These are phyloP conservation scores for Iselma pallidipennis DNA, from an alignment of 2,888 invertebrate species.

Conservation along the genomic window DNA sequence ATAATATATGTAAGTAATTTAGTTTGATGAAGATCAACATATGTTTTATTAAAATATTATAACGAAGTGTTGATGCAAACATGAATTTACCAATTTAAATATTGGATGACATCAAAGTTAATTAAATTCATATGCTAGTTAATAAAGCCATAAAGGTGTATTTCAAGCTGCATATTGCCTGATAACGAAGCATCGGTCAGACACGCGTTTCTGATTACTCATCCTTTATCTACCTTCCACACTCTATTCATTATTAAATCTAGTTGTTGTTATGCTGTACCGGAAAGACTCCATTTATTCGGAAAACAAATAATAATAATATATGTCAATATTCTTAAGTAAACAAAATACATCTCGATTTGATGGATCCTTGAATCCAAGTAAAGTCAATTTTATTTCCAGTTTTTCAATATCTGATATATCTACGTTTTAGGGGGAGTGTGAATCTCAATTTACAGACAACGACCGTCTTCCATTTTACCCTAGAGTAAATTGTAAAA, in stretches of 20 bases:
- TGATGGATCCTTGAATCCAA: background rate
- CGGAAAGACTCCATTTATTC: constrained; percentile 15
- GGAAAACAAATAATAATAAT: constrained; percentile 17
- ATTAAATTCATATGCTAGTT: constrained; percentile 49
- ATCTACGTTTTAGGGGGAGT: background rate
- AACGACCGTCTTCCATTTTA: constrained; percentile 1
- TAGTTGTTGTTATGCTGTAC: constrained; percentile 12
- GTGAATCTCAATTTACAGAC: background rate
- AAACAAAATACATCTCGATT: background rate
- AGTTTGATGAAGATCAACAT: constrained; percentile 32
- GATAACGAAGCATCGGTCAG: constrained; percentile 52
- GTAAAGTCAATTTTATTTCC: background rate
- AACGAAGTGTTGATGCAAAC: constrained; percentile 36
- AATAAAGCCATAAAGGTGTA: constrained; percentile 50
- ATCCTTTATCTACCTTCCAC: constrained; percentile 49
- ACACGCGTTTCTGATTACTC: constrained; percentile 50
- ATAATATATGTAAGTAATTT: constrained; percentile 20
- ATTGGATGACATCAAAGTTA: constrained; percentile 46
- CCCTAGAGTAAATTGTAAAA: constrained; percentile 24
- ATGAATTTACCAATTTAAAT: constrained; percentile 41
- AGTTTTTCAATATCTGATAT: background rate
- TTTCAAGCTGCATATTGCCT: constrained; percentile 49
- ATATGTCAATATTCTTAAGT: background rate
- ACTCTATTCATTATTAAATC: constrained; percentile 40
- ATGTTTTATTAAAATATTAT: constrained; percentile 46